A percentile compares a stretch with the other conserved stretches of the same genome.
These are phyloP conservation scores for Megathymus violae DNA, from an alignment of 1,140 invertebrate species.

Conservation along the genomic window DNA sequence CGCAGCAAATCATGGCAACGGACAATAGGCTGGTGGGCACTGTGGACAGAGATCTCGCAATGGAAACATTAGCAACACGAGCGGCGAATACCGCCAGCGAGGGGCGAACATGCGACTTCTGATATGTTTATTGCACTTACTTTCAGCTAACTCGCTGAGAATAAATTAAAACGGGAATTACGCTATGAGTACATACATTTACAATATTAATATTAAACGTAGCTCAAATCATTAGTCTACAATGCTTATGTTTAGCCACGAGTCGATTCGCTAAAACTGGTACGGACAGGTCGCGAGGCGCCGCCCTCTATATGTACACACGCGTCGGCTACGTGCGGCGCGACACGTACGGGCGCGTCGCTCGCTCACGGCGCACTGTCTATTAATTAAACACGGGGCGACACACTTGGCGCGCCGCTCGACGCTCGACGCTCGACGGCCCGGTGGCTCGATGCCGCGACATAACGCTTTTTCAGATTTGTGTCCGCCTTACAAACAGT, in stretches of 20 bases:
- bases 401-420: too few species aligned
- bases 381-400: too few species aligned
- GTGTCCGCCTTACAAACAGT: slow-evolving; percentile 18
- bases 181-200: slow-evolving; percentile 30
- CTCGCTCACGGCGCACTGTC: too few species aligned
- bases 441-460: too few species aligned
- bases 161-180: slow-evolving; percentile 23
- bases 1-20: too few species aligned
- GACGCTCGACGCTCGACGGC: too few species aligned
- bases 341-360: slow-evolving; percentile 24
- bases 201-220: slow-evolving; percentile 18
- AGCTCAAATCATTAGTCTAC: slow-evolving; percentile 29
- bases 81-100: too few species aligned
- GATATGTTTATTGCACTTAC: slow-evolving; percentile 43
- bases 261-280: slow-evolving; percentile 13
- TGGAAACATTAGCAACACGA: too few species aligned
- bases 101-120: not conserved
- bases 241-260: slow-evolving; percentile 22
- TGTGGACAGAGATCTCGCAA: too few species aligned
- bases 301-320: slow-evolving; percentile 19
- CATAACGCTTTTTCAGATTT: slow-evolving; percentile 19
- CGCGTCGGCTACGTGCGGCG: slow-evolving; percentile 13
- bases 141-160: slow-evolving; percentile 23
- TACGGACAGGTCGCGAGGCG: not conserved
- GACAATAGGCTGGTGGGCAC: too few species aligned